phyloP scores from a whole-genome alignment of 2,113 vertebrate genomes.

The Seriola quinqueradiata region DNA sequence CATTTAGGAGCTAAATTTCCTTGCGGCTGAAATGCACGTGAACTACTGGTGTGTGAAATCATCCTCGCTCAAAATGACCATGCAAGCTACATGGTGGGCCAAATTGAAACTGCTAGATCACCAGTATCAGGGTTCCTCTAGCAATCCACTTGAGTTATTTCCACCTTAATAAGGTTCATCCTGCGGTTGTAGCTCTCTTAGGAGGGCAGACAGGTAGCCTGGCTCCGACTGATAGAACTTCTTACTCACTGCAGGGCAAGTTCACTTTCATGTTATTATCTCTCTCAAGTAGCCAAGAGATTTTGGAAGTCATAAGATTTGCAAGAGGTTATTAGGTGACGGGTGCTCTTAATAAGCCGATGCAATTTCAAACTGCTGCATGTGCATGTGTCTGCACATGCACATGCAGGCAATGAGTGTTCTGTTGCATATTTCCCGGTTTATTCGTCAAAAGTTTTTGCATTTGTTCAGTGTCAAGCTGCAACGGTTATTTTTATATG shows the following conservation, averaged over 20 bases:
- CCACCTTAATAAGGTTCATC: conserved; percentile 42
- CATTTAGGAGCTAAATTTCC: conserved; percentile 48
- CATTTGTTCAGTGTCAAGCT: neutral
- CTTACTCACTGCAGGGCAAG: conserved; percentile 1
- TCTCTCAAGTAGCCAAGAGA: conserved; percentile 17
- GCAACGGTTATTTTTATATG: neutral
- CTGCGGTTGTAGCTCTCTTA: conserved; percentile 15
- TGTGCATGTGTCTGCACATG: neutral
- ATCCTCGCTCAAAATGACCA: conserved; percentile 29
- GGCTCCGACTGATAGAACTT: conserved; percentile 61
- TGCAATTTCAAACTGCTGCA: conserved; percentile 3
- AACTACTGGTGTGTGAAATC: conserved; percentile 57
- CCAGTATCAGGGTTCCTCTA: conserved; percentile 19
- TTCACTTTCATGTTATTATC: conserved; percentile 72
- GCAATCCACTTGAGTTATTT: conserved; percentile 51
- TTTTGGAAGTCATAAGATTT: conserved; percentile 48
- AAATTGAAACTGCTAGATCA: conserved; percentile 38
- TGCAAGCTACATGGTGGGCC: conserved; percentile 19
- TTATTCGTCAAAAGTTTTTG: neutral
- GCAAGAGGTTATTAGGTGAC: conserved; percentile 35
- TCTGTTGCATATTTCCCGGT: neutral
- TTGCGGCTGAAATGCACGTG: conserved; percentile 32
- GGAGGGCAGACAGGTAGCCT: conserved; percentile 35
- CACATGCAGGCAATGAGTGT: neutral
- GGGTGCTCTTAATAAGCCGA: conserved; percentile 21